phyloP scores from a whole-genome alignment of 1,140 invertebrate species.

The Bombus waltoni region DNA sequence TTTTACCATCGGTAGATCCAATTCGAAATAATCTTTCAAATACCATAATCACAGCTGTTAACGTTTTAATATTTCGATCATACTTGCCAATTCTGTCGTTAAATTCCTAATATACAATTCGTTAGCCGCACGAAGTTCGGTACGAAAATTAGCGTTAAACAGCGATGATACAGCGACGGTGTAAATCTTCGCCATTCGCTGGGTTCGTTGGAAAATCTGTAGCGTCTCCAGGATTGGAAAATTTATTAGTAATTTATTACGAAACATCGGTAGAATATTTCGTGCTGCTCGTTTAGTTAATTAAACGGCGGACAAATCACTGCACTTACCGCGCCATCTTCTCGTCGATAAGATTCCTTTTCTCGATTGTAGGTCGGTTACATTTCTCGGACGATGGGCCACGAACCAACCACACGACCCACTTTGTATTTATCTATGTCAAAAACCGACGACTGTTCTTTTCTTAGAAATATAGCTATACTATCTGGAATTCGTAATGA shows the following conservation, averaged over 20 bases:
- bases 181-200: no score
- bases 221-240: no score
- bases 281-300: not conserved
- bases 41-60: not conserved
- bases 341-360: not conserved
- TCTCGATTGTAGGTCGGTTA: not conserved
- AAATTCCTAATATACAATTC: not conserved
- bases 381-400: not conserved
- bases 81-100: not conserved
- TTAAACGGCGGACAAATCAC: not conserved
- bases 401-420: not conserved
- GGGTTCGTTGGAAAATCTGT: no score
- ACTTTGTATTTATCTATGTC: constrained; percentile 11
- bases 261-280: not conserved
- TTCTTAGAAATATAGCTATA: not conserved
- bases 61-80: not conserved
- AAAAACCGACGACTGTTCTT: constrained; percentile 19
- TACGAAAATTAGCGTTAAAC: not conserved
- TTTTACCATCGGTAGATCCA: not conserved
- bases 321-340: not conserved
- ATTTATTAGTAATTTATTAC: no score
- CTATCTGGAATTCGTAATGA: not conserved
- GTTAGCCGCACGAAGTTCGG: not conserved
- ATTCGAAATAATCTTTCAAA: not conserved
- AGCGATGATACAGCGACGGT: no score